Base-by-base conservation (phyloP, 2,797 vertebrate genomes). In the Echeneis naucrates region DNA sequence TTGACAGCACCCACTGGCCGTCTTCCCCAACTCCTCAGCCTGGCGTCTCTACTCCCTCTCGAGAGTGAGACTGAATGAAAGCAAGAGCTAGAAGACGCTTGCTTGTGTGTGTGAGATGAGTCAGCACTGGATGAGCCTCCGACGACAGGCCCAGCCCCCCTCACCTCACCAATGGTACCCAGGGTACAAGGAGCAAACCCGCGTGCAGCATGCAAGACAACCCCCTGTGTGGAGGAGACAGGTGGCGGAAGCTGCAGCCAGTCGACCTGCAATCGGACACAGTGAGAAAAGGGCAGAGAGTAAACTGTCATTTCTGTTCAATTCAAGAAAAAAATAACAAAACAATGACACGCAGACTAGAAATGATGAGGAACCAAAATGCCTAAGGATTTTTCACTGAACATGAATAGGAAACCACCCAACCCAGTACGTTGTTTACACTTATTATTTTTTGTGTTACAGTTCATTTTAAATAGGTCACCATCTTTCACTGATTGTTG, bases 1-100 rank as follows among this genome's bases (percentile, higher is more conserved):
- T 81, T 93, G 92, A 92, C 90, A 90, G 92, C 89, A 87, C 90
- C 90, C 87, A 88, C 79, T 81, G 87, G 89, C 81, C 84, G 72
- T 80, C 89, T 70, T 91, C 85, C 86, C 77, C 66, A 60, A 82
- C 87, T 86, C 83, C 89, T 88, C 85, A 87, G 86, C 82, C 87
- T 67, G 54, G 70, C 73, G 54, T 84, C 83, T 83, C 80, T 75
- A 75, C 81, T 78, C 81, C 76, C 75, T 89, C 87, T 87, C 78
- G 64, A 81, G 84, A 84, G 75, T 68, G 75, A 42, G 75, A 82
- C 80, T 54, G 76, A 83, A 86, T 47, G 78, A 88, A 68, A 84
- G 79, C 30, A 38, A 61, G 69, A 68, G 69, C 79, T 80, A 62
- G 60, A 74, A 71, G 77, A 83, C 21, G 14, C 58, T 56, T 40